Percentiles rank a stretch among this genome's conserved stretches.
phyloP scores from a whole-genome alignment of 1,140 invertebrate genomes.

The Ooceraea biroi region DNA sequence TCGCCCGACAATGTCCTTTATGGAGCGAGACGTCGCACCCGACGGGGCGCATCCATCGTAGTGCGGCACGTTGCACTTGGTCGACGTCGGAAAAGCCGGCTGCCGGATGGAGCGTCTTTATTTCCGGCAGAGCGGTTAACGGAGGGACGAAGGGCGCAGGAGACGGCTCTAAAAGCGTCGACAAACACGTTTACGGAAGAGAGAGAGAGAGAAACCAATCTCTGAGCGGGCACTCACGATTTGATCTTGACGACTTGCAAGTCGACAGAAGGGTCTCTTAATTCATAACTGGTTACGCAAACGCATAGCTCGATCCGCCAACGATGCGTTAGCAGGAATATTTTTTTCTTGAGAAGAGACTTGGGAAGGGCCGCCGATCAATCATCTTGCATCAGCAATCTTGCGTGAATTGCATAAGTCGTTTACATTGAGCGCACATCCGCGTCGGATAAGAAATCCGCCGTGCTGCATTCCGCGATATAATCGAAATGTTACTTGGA shows the following conservation, averaged over 20 bases:
- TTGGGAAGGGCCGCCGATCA: too few relatives aligned
- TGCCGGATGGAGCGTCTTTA: constrained; percentile 39
- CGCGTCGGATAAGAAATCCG: constrained; percentile 12
- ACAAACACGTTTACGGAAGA: constrained; percentile 20
- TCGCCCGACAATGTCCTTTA: constrained; percentile 29
- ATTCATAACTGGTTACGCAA: constrained; percentile 18
- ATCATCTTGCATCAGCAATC: too few relatives aligned
- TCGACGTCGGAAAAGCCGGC: constrained; percentile 13
- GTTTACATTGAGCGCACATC: background rate
- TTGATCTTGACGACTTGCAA: constrained; percentile 3
- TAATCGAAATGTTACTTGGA: constrained; percentile 37
- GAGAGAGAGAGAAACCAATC: background rate
- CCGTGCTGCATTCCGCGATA: constrained; percentile 7
- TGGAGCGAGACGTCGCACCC: constrained; percentile 11
- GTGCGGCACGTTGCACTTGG: constrained; percentile 14
- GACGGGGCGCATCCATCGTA: constrained; percentile 41
- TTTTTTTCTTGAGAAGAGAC: too few relatives aligned
- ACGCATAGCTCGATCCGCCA: too few relatives aligned
- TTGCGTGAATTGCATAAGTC: too few relatives aligned
- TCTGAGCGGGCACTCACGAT: constrained; percentile 11
- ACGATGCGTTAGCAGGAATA: too few relatives aligned
- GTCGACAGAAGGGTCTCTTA: background rate
- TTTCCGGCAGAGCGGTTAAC: constrained; percentile 32
- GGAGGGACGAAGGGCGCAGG: background rate
- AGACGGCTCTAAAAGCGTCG: constrained; percentile 38